Conservation (phyloP, 2,888 invertebrate genomes). For the Apodemia hepburni region DNA sequence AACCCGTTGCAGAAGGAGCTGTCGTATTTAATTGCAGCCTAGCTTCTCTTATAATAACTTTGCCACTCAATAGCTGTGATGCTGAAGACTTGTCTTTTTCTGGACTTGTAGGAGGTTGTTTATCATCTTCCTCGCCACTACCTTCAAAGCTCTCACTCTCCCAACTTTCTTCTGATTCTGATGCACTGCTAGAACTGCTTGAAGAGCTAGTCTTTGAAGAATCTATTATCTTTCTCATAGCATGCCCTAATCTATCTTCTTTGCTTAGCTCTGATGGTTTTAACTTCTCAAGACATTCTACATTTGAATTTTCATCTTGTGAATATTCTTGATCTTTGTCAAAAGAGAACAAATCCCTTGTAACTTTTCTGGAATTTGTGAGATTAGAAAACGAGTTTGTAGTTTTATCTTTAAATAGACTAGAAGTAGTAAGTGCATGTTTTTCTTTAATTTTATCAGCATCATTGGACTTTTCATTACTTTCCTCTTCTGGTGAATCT, state of each 20-base stretch:
- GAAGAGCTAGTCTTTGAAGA: conserved; percentile 74
- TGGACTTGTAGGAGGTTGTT: conserved; percentile 60
- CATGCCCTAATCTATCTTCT: conserved; percentile 67
- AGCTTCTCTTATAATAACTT: conserved; percentile 85
- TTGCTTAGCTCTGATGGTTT: conserved; percentile 54
- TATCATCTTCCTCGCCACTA: conserved; percentile 64
- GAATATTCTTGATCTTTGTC: conserved; percentile 62
- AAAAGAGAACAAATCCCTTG: conserved; percentile 61
- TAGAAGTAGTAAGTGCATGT: conserved; percentile 50
- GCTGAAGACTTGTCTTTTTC: conserved; percentile 66
- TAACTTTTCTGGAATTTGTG: conserved; percentile 47
- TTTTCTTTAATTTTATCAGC: conserved; percentile 57
- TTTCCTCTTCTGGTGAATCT: conserved; percentile 53
- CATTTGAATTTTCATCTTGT: conserved; percentile 65
- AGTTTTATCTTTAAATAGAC: conserved; percentile 68
- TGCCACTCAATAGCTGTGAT: conserved; percentile 80
- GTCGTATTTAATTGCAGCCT: conserved; percentile 81
- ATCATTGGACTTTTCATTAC: conserved; percentile 48
- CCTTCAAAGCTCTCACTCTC: conserved; percentile 62
- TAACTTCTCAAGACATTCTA: conserved; percentile 54
- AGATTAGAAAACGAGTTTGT: conserved; percentile 62
- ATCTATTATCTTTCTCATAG: conserved; percentile 70
- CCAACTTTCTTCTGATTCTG: conserved; percentile 71
- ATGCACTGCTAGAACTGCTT: conserved; percentile 66
- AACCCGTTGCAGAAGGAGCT: conserved; percentile 58